These are phyloP conservation scores for Drosophila lacicola DNA, from an alignment of 2,888 invertebrate species.

Conservation along the genomic window DNA sequence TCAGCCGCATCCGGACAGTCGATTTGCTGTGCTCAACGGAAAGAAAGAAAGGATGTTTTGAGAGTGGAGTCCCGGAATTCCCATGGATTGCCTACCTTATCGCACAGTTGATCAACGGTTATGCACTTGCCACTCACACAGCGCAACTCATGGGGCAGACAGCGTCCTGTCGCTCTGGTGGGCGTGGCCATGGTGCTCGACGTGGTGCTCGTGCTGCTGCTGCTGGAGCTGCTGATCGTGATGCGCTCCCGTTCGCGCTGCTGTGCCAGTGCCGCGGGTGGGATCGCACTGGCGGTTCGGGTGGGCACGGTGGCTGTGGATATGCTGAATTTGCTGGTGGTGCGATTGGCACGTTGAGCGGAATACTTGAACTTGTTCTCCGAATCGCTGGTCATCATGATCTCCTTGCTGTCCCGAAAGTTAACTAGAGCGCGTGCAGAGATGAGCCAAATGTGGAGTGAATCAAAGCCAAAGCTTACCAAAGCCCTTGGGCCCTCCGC, in stretches of 20 bases:
- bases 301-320: conserved; percentile 72
- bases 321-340: conserved; percentile 56
- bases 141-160: conserved; percentile 86
- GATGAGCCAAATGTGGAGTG: conserved; percentile 1
- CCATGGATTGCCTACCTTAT: conserved; percentile 81
- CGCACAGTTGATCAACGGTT: conserved; percentile 88
- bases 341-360: conserved; percentile 72
- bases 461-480: conserved; percentile 47
- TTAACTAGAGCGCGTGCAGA: conserved; percentile 84
- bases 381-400: conserved; percentile 87
- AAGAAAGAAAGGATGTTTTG: too few species aligned
- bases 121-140: conserved; percentile 89
- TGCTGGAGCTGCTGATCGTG: conserved; percentile 7
- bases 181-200: conserved; percentile 25
- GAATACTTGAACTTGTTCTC: conserved; percentile 85
- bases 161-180: conserved; percentile 46
- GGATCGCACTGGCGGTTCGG: conserved; percentile 66
- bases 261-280: conserved; percentile 56
- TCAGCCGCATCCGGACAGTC: conserved; percentile 89
- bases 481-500: conserved; percentile 75
- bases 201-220: conserved; percentile 12
- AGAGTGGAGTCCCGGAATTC: accelerated
- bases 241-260: conserved; percentile 59
- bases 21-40: conserved; percentile 66
- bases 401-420: conserved; percentile 87